These are phyloP conservation scores for Smithornis capensis DNA, from an alignment of 2,113 vertebrate genomes.

Conservation along the genomic window DNA sequence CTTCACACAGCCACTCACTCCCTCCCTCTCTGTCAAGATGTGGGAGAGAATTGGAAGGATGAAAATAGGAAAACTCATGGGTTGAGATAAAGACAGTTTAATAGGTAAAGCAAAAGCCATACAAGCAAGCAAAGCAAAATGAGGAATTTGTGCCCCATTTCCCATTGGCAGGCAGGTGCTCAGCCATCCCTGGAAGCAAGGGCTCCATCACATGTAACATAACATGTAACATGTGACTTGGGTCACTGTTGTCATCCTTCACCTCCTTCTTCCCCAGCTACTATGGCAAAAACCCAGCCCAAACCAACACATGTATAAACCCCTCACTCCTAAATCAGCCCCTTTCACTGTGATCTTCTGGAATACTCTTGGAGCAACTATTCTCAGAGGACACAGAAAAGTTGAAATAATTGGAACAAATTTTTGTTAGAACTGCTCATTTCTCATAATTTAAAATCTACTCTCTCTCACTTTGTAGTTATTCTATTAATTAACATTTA, in stretches of 20 bases:
- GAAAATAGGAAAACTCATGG: neutral
- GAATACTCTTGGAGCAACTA: fast-evolving
- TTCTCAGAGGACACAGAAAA: neutral
- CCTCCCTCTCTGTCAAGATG: fast-evolving
- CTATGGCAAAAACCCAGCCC: neutral
- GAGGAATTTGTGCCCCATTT: neutral
- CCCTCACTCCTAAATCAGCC: neutral
- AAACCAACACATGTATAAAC: neutral
- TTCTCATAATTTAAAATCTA: neutral
- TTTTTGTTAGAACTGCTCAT: neutral
- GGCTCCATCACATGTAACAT: neutral
- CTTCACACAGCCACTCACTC: fast-evolving
- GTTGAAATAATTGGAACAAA: neutral
- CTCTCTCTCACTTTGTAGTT: neutral
- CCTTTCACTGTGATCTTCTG: neutral
- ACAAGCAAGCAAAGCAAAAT: neutral
- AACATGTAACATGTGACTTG: no score
- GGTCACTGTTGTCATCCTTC: neutral
- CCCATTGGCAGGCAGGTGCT: neutral
- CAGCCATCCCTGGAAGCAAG: neutral
- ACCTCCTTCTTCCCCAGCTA: neutral
- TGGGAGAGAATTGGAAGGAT: neutral
- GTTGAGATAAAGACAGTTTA: neutral
- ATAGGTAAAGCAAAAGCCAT: neutral
- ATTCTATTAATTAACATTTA: neutral